Conservation (phyloP, 2,888 invertebrate species). For the Drosophila heteroneura region DNA sequence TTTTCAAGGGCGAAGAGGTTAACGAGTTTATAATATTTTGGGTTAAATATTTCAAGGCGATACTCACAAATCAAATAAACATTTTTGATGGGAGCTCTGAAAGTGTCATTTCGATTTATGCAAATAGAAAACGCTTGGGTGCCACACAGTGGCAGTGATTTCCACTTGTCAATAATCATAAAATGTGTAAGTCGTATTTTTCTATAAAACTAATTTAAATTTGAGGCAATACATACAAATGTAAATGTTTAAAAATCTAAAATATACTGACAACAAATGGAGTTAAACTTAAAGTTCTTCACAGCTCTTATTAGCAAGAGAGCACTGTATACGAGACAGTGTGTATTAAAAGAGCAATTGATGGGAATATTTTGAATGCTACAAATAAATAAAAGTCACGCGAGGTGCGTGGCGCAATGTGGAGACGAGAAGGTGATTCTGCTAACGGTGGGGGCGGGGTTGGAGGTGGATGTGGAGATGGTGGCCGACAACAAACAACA, state of each 20-base stretch:
- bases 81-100: neutral
- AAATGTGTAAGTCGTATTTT: neutral
- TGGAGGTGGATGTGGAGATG: conserved; percentile 12
- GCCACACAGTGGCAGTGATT: neutral
- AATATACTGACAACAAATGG: neutral
- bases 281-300: neutral
- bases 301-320: neutral
- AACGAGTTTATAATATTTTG: neutral
- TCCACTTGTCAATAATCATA: neutral
- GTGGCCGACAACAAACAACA: conserved; percentile 38
- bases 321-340: neutral
- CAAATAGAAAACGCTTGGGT: neutral
- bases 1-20: neutral
- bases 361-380: conserved; percentile 57
- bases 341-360: conserved; percentile 47
- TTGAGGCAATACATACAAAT: neutral
- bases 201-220: neutral
- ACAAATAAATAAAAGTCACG: conserved; percentile 59
- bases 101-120: neutral
- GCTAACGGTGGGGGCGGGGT: neutral
- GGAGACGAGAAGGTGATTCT: neutral
- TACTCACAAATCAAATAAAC: neutral
- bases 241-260: neutral
- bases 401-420: conserved; percentile 41
- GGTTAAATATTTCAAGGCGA: neutral